Evolutionary conservation across 2,888 invertebrate genomes (phyloP).

Genomic region (Scaptomyza parva): DNA sequence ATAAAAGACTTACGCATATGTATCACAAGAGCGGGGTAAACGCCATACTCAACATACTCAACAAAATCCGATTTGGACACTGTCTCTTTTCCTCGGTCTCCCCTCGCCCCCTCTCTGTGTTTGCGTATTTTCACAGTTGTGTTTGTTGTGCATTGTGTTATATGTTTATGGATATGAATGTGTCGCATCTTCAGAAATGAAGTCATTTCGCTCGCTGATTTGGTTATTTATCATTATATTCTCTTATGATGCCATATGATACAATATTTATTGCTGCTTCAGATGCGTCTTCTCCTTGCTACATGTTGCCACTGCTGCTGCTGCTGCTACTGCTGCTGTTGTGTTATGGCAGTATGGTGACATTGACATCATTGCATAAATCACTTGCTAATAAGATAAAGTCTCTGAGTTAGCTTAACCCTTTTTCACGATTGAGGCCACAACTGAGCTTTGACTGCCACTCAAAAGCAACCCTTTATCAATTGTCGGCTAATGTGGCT

Average conservation of each 20-base stretch:
- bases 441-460: slow-evolving; percentile 1
- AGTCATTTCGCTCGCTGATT: slow-evolving; percentile 72
- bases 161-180: slow-evolving; percentile 55
- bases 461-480: slow-evolving; percentile 57
- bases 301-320: slow-evolving; percentile 15
- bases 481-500: slow-evolving; percentile 44
- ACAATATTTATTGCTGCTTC: slow-evolving; percentile 70
- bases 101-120: slow-evolving; percentile 17
- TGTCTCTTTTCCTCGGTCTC: slow-evolving; percentile 4
- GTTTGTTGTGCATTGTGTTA: slow-evolving; percentile 42
- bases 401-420: neutral
- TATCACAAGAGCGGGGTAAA: slow-evolving; percentile 38
- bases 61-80: slow-evolving; percentile 37
- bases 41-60: slow-evolving; percentile 5
- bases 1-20: slow-evolving; percentile 76
- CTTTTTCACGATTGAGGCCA: neutral
- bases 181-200: slow-evolving; percentile 69
- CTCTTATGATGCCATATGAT: slow-evolving; percentile 75
- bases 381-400: slow-evolving; percentile 44
- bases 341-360: slow-evolving; percentile 70
- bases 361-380: slow-evolving; percentile 76
- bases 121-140: slow-evolving; percentile 44
- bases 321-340: slow-evolving; percentile 4
- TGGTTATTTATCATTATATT: slow-evolving; percentile 80
- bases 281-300: neutral